Evolutionary conservation across 2,113 vertebrate genomes (phyloP).

Genomic region (Thunnus maccoyii): DNA sequence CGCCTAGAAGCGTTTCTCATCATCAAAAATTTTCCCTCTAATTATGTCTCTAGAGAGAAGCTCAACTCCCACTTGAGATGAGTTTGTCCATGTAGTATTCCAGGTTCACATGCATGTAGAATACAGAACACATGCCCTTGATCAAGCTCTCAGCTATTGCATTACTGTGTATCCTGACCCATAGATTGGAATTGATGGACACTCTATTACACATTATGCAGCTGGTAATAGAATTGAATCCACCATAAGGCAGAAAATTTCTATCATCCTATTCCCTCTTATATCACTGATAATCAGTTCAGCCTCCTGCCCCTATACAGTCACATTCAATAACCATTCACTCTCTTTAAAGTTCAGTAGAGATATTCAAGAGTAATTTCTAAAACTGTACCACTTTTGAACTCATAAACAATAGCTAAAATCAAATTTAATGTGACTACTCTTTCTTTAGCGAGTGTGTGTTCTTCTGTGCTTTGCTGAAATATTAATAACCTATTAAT

Average conservation of each 20-base stretch:
- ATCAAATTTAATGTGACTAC: slow-evolving; percentile 35
- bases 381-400: background rate
- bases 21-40: slow-evolving; percentile 70
- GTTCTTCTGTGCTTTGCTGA: slow-evolving; percentile 43
- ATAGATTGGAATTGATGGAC: slow-evolving; percentile 47
- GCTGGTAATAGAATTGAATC: slow-evolving; percentile 37
- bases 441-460: background rate
- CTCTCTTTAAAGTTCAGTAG: slow-evolving; percentile 9
- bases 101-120: slow-evolving; percentile 32
- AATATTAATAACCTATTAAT: slow-evolving; percentile 72
- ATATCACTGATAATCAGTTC: slow-evolving; percentile 36
- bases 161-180: slow-evolving; percentile 24
- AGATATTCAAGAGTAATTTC: slow-evolving; percentile 32
- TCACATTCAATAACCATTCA: slow-evolving; percentile 33
- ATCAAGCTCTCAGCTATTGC: slow-evolving; percentile 39
- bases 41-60: slow-evolving; percentile 72
- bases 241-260: slow-evolving; percentile 20
- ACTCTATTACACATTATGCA: slow-evolving; percentile 25
- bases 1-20: slow-evolving; percentile 66
- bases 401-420: slow-evolving; percentile 33
- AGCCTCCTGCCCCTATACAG: background rate
- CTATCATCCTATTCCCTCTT: slow-evolving; percentile 15
- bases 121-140: slow-evolving; percentile 52
- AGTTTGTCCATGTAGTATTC: slow-evolving; percentile 32
- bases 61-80: slow-evolving; percentile 58